Conservation (phyloP, 2,888 invertebrate species). For the Limnephilus marmoratus region DNA sequence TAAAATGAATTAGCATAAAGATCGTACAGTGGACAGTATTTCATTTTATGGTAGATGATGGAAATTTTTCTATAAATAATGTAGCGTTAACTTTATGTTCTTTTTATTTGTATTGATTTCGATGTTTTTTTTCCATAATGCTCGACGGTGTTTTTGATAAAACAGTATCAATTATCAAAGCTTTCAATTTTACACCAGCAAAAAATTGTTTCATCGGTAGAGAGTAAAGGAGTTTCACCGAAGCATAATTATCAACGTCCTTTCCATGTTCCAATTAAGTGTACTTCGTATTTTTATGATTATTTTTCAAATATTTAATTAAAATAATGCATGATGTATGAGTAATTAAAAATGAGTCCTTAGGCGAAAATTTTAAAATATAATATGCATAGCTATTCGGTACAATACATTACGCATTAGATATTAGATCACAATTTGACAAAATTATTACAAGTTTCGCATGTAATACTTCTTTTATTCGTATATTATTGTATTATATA, state of each 20-base stretch:
- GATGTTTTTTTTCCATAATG: not conserved
- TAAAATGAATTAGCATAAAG: conserved; percentile 56
- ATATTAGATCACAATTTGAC: too few species aligned
- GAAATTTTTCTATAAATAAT: not conserved
- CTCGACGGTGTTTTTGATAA: too few species aligned
- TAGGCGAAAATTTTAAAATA: too few species aligned
- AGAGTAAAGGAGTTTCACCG: not conserved
- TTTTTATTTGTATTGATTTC: not conserved
- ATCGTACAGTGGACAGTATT: conserved; percentile 2
- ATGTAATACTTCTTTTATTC: too few species aligned
- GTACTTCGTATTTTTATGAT: too few species aligned
- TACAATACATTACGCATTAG: too few species aligned
- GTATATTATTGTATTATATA: too few species aligned
- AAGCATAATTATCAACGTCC: not conserved
- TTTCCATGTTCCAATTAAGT: not conserved
- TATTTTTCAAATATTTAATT: not conserved
- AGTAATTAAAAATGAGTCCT: too few species aligned
- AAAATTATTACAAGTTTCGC: too few species aligned
- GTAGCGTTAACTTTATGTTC: not conserved
- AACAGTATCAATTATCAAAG: not conserved
- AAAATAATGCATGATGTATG: not conserved
- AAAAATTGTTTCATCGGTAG: not conserved
- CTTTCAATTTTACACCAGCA: not conserved
- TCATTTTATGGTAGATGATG: not conserved
- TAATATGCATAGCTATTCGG: too few species aligned